Evolutionary conservation across 30 jellyfish, hydroid and myxozoan species (phyloP).

Genomic region (Rhopilema esculentum): DNA sequence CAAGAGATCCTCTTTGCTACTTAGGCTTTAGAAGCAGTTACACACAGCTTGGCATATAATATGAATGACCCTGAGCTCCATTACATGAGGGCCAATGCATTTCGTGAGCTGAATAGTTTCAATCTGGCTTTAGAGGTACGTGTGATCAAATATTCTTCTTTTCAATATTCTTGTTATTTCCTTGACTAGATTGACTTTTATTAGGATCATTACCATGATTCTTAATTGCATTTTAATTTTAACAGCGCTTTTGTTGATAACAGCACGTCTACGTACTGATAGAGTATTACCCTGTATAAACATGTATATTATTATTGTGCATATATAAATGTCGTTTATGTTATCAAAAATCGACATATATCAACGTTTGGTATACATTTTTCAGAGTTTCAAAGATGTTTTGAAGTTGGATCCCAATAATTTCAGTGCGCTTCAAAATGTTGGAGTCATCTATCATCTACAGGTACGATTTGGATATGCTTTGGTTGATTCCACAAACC

Average conservation of each 20-base stretch:
- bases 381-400: conserved; percentile 72
- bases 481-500: background rate
- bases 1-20: background rate
- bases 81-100: conserved; percentile 47
- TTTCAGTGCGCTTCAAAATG: conserved; percentile 71
- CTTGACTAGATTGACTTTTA: too few species aligned
- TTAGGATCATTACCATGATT: too few species aligned
- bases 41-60: conserved; percentile 11
- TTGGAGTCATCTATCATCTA: conserved; percentile 79
- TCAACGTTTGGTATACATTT: background rate
- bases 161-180: too few species aligned
- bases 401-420: conserved; percentile 47
- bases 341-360: too few species aligned
- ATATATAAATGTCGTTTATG: too few species aligned
- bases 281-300: too few species aligned
- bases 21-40: conserved; percentile 34
- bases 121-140: conserved; percentile 59
- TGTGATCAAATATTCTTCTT: background rate
- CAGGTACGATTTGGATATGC: conserved; percentile 52
- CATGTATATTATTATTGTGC: too few species aligned
- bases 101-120: conserved; percentile 35
- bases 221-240: too few species aligned
- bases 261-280: too few species aligned
- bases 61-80: conserved; percentile 55
- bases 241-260: too few species aligned